Percentiles rank a stretch among this genome's conserved stretches.
These are phyloP conservation scores for Apis dorsata DNA, from an alignment of 1,140 invertebrate species.

Conservation along the genomic window DNA sequence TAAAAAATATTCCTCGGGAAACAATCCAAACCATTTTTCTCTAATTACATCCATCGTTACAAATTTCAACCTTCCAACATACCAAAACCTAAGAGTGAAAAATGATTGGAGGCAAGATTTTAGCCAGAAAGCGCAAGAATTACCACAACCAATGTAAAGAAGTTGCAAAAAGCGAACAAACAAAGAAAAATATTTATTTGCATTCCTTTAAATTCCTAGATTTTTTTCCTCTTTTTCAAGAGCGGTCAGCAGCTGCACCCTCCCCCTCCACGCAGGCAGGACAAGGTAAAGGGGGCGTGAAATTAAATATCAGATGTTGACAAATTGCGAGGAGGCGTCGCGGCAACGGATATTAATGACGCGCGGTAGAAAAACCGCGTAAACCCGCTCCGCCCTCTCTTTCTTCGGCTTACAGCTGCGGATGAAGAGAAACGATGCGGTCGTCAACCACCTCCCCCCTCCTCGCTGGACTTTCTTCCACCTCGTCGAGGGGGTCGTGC, in stretches of 20 bases:
- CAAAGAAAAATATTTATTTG: no score
- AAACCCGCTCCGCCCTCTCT: slow-evolving; percentile 72
- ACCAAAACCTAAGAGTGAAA: no score
- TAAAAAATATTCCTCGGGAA: slow-evolving; percentile 10
- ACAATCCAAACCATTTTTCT: neutral
- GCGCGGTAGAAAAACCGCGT: slow-evolving; percentile 75
- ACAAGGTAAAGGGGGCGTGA: slow-evolving; percentile 73
- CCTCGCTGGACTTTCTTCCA: slow-evolving; percentile 54
- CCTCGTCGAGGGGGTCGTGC: slow-evolving; percentile 15
- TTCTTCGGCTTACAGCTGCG: slow-evolving; percentile 73
- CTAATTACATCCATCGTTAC: neutral
- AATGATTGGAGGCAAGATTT: neutral
- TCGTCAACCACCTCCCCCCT: slow-evolving; percentile 54
- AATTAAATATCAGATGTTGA: slow-evolving; percentile 81
- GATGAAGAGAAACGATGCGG: slow-evolving; percentile 80
- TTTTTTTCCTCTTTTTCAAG: neutral
- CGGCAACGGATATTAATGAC: slow-evolving; percentile 81
- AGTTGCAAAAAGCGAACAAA: neutral
- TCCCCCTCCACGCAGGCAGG: slow-evolving; percentile 42
- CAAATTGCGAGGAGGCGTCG: slow-evolving; percentile 80
- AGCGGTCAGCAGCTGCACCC: slow-evolving; percentile 63
- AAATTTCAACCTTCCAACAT: neutral
- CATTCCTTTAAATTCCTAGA: neutral
- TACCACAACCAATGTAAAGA: neutral
- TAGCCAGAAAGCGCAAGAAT: neutral